Percentiles rank a stretch among this genome's conserved stretches.
These are phyloP conservation scores for Agelas oroides DNA, from an alignment of 37 sponge, comb jelly and placozoan species.

Conservation along the genomic window DNA sequence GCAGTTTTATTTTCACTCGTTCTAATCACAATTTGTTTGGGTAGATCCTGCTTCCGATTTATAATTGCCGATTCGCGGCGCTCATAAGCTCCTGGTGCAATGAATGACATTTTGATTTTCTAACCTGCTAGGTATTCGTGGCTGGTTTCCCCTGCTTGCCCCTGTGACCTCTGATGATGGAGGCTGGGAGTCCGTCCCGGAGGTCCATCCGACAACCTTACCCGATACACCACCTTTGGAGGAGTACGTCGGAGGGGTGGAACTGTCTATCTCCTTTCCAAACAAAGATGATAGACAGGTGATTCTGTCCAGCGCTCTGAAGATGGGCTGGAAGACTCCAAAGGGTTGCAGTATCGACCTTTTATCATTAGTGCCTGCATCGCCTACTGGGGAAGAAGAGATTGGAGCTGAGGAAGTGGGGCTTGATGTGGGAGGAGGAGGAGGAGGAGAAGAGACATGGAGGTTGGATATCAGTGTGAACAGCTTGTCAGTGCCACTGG, in stretches of 20 bases:
- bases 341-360: background rate
- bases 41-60: no score
- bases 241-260: conserved; percentile 68
- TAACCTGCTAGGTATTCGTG: conserved; percentile 49
- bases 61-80: no score
- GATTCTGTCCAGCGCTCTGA: conserved; percentile 27
- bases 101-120: no score
- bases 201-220: background rate
- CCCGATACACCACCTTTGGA: background rate
- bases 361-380: background rate
- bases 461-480: conserved; percentile 24
- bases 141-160: conserved; percentile 66
- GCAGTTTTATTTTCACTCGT: no score
- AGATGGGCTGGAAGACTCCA: conserved; percentile 50
- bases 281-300: conserved; percentile 44
- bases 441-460: background rate
- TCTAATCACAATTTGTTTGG: no score
- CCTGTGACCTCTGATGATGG: background rate
- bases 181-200: background rate
- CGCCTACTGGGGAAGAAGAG: background rate
- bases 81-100: no score
- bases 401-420: background rate
- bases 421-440: background rate
- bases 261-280: conserved; percentile 60
- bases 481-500: conserved; percentile 21